Percentiles rank a stretch among this genome's conserved stretches.
phyloP scores from a whole-genome alignment of 2,797 vertebrate species.

The Pelochelys cantorii region DNA sequence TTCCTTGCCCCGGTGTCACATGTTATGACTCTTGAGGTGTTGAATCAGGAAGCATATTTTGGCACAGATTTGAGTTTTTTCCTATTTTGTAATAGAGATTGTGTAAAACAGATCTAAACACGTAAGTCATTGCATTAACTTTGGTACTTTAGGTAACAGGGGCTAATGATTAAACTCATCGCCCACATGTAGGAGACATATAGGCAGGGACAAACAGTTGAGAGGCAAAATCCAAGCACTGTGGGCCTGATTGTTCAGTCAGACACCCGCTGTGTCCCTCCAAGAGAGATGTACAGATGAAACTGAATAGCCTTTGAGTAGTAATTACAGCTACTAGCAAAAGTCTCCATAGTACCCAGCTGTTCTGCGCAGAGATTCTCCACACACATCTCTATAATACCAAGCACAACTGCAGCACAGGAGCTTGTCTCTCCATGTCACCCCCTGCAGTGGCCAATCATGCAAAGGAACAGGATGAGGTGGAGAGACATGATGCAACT shows the following conservation, averaged over 20 bases:
- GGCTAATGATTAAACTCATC: neutral
- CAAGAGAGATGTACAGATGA: neutral
- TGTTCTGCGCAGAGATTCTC: neutral
- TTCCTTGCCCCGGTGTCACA: neutral
- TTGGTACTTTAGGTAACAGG: neutral
- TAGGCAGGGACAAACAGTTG: neutral
- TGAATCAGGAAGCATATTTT: neutral
- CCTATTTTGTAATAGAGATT: neutral
- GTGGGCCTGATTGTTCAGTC: neutral
- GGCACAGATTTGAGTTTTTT: neutral
- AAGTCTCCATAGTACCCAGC: neutral
- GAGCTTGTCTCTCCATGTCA: neutral
- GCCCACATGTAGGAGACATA: neutral
- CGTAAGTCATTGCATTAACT: neutral
- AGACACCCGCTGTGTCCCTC: neutral
- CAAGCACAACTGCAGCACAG: neutral
- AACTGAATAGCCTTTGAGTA: neutral
- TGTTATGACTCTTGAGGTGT: neutral
- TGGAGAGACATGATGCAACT: neutral
- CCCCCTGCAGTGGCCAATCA: neutral
- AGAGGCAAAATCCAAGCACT: neutral
- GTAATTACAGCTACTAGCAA: neutral
- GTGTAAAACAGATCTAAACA: neutral
- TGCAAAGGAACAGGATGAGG: neutral
- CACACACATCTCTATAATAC: neutral